phyloP scores from a whole-genome alignment of 1,140 invertebrate genomes.

The Heliconius congener region DNA sequence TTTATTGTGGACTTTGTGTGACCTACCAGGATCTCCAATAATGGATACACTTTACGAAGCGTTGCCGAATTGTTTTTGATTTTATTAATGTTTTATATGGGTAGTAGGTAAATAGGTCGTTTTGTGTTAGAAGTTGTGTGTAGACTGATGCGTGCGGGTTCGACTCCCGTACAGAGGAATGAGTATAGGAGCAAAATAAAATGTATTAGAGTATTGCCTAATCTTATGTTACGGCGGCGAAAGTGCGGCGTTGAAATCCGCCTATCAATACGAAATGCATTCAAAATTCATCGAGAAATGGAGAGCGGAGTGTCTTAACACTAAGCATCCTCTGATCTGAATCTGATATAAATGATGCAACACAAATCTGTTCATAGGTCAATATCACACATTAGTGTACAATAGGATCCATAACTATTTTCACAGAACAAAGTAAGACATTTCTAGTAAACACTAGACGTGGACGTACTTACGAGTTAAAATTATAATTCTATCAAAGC shows the following conservation, averaged over 20 bases:
- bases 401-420: too few relatives aligned
- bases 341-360: too few relatives aligned
- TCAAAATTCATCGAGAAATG: not conserved
- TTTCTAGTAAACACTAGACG: not conserved
- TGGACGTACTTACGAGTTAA: not conserved
- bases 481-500: slow-evolving; percentile 6
- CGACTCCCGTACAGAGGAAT: too few relatives aligned
- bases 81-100: not conserved
- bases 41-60: slow-evolving; percentile 59
- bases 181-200: too few relatives aligned
- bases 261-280: not conserved
- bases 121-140: not conserved
- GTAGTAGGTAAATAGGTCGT: not conserved
- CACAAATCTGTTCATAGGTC: too few relatives aligned
- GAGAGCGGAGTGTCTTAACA: not conserved
- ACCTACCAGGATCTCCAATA: slow-evolving; percentile 71
- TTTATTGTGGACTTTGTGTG: slow-evolving; percentile 72
- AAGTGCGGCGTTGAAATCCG: not conserved
- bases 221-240: not conserved
- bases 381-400: too few relatives aligned
- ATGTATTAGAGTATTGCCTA: too few relatives aligned
- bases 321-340: not conserved
- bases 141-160: not conserved
- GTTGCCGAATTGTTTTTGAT: not conserved
- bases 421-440: not conserved